Evolutionary conservation across 2,888 invertebrate genomes (phyloP), one percentile per base, ranked within the genome.

Genomic region (Lymantria dispar): DNA sequence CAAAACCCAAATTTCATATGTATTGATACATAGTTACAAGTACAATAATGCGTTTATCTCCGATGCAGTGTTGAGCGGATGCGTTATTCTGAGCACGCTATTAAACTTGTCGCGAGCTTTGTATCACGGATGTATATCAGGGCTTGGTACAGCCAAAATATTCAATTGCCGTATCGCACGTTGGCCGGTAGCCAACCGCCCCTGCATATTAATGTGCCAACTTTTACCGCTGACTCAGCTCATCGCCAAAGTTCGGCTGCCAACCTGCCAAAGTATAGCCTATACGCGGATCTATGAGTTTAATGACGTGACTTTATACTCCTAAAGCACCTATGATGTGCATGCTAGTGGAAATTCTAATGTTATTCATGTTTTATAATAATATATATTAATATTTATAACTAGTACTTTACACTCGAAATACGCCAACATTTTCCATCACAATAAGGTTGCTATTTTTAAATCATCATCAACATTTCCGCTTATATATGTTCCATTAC

Each of bases 121-220:
- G 83, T 84, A 83, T 82, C 80, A 71, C 72, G 76, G 76, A 79
- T 76, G 69, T 78, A 70, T 74, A 72, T 66, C 65, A 67, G 68
- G 72, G 73, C 74, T 72, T 70, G 70, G 70, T 69, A 72, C 63
- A 74, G 78, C 75, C 80, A 80, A 83, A 87, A 87, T 84, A 87
- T 87, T 89, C 87, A 88, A 88, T 88, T 86, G 87, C 82, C 80
- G 84, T 85, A 85, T 85, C 83, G 78, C 76, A 77, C 70, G 71
- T 81, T 89, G 88, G 88, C 85, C 69, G 58, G 59, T 64, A 64
- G 86, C 88, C 87, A 87, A 78, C 60, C 77, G 75, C 22, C 74
- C 74, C 78, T 80, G 84, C 83, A 84, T 86, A 83, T 84, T 85
- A 85, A 84, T 84, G 84, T 83, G 85, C 85, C 82, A 85, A 85